These are phyloP conservation scores for Ciconia boyciana DNA, from an alignment of 2,113 vertebrate genomes.

Conservation along the genomic window DNA sequence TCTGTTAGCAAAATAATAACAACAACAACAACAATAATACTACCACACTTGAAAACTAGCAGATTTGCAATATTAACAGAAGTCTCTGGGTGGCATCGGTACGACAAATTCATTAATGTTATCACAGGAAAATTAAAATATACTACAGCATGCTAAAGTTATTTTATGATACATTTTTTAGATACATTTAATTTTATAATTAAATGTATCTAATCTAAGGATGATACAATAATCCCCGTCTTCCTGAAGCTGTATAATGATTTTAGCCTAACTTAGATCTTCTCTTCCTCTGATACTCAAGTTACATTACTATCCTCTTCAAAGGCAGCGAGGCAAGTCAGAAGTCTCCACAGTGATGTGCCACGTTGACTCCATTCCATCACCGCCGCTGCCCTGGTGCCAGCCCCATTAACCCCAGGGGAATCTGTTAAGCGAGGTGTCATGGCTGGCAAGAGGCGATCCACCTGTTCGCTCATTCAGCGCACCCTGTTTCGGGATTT, in stretches of 20 bases:
- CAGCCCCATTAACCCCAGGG: constrained; percentile 66
- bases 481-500: neutral
- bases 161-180: no score
- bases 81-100: constrained; percentile 27
- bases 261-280: neutral
- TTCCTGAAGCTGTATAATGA: neutral
- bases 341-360: neutral
- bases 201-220: neutral
- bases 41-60: neutral
- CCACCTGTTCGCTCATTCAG: constrained; percentile 32
- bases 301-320: neutral
- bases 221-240: neutral
- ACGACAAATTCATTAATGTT: neutral
- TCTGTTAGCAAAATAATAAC: neutral
- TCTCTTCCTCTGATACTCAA: neutral
- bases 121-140: neutral
- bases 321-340: neutral
- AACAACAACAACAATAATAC: neutral
- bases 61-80: constrained; percentile 38
- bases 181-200: neutral
- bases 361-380: constrained; percentile 11
- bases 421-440: constrained; percentile 28
- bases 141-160: neutral
- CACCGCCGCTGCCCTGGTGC: constrained; percentile 32
- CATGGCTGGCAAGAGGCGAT: neutral